phyloP scores from a whole-genome alignment of 2,797 vertebrate genomes.

The Buceros bicornis region DNA sequence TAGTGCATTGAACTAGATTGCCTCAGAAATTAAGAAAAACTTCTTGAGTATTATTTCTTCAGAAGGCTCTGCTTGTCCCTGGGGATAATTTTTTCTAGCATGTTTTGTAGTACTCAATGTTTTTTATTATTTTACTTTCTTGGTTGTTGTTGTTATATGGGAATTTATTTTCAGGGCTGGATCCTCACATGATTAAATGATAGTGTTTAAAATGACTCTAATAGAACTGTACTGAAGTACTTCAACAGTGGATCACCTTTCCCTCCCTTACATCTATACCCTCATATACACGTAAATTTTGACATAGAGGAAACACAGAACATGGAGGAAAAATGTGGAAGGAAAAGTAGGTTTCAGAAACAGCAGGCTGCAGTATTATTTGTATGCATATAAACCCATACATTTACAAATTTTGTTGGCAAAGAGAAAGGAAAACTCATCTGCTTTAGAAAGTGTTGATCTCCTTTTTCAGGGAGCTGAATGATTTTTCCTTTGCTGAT shows the following conservation, averaged over 20 bases:
- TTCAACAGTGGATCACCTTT: not conserved
- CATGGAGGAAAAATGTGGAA: not conserved
- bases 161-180: not conserved
- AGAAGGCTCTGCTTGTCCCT: not conserved
- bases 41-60: not conserved
- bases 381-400: not conserved
- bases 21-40: not conserved
- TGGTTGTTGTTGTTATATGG: not conserved
- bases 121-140: not conserved
- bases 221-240: not conserved
- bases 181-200: not conserved
- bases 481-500: not conserved
- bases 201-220: not conserved
- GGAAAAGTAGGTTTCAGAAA: not conserved
- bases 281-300: not conserved
- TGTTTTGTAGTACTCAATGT: not conserved
- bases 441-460: not conserved
- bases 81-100: not conserved
- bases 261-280: not conserved
- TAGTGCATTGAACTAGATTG: not conserved
- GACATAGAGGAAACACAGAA: not conserved
- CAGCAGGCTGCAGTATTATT: not conserved
- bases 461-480: not conserved
- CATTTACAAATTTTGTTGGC: not conserved
- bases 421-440: not conserved